Evolutionary conservation across 2,888 invertebrate genomes (phyloP).

Genomic region (Andrena haemorrhoa): DNA sequence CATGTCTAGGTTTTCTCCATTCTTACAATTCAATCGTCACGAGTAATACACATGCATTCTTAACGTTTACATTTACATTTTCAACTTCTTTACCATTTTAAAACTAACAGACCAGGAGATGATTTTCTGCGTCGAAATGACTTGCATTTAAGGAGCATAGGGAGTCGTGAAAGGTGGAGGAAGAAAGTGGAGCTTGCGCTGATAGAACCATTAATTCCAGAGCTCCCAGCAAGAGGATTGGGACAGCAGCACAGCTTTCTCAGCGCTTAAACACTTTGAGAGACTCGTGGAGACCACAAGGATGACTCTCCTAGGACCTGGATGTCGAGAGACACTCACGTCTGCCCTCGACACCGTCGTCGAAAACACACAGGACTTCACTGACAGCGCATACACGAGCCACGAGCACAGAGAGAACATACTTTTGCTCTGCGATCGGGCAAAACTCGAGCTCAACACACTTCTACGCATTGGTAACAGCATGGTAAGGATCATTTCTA

Average conservation of each 20-base stretch:
- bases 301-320: slow-evolving; percentile 90
- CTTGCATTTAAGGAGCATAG: neutral
- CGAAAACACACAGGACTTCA: slow-evolving; percentile 99
- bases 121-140: neutral
- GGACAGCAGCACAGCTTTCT: slow-evolving; percentile 91
- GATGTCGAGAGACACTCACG: slow-evolving; percentile 92
- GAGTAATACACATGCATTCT: too few species aligned
- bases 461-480: slow-evolving; percentile 94
- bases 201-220: slow-evolving; percentile 64
- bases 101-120: too few species aligned
- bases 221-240: slow-evolving; percentile 87
- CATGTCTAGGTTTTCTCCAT: too few species aligned
- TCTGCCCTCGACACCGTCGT: slow-evolving; percentile 95
- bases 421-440: slow-evolving; percentile 94
- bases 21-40: too few species aligned
- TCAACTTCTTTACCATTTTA: too few species aligned
- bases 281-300: slow-evolving; percentile 94
- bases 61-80: too few species aligned
- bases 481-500: slow-evolving; percentile 87
- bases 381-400: slow-evolving; percentile 99
- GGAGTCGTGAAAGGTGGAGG: neutral
- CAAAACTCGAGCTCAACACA: slow-evolving; percentile 96
- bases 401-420: slow-evolving; percentile 99
- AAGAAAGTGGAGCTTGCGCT: neutral
- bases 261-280: slow-evolving; percentile 93